Evolutionary conservation across 2,797 vertebrate species (phyloP).

Genomic region (Pangasius djambal): DNA sequence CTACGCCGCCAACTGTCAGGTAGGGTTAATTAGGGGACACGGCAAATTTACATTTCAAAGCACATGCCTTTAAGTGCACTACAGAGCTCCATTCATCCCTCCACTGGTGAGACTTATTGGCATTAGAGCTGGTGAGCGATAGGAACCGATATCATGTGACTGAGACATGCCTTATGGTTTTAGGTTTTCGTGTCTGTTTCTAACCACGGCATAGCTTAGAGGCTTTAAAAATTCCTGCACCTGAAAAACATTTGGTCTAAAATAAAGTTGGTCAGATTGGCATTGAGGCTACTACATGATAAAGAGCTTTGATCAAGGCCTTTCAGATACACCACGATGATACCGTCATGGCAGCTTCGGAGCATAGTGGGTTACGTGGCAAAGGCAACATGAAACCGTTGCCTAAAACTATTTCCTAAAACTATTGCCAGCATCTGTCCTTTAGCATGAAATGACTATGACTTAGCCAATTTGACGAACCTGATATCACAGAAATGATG

Average conservation of each 20-base stretch:
- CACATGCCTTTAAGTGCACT: constrained; percentile 44
- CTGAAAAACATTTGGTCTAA: not conserved
- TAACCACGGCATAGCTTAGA: not conserved
- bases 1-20: constrained; percentile 43
- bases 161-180: not conserved
- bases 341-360: not conserved
- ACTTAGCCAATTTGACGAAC: not conserved
- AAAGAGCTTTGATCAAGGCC: not conserved
- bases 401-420: constrained; percentile 4
- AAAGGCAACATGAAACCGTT: constrained; percentile 1
- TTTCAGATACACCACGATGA: not conserved
- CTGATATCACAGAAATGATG: constrained; percentile 13
- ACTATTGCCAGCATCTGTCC: not conserved
- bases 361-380: not conserved
- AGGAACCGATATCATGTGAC: not conserved
- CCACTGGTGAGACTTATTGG: not conserved
- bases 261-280: not conserved
- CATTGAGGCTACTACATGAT: not conserved
- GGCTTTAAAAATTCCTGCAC: not conserved
- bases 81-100: constrained; percentile 31
- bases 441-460: not conserved
- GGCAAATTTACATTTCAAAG: constrained; percentile 55
- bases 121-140: not conserved
- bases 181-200: not conserved
- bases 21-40: constrained; percentile 47